Evolutionary conservation across 2,113 vertebrate species (phyloP).

Genomic region (Orthonyx spaldingii): DNA sequence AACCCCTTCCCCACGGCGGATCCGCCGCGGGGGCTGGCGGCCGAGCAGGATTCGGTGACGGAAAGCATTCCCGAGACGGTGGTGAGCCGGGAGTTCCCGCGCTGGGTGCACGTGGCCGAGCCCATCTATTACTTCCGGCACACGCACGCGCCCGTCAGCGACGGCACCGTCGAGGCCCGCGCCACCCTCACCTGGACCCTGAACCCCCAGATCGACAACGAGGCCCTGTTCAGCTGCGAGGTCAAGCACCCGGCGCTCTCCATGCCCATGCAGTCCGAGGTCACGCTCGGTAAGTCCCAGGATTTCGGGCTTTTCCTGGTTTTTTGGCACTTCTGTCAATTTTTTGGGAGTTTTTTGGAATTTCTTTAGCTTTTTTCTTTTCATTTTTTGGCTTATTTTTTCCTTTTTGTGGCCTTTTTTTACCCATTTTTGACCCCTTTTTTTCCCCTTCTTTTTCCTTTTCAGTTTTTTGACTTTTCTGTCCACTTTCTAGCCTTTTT

Average conservation of each 20-base stretch:
- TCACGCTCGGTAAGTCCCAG: slow-evolving; percentile 78
- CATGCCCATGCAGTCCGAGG: slow-evolving; percentile 95
- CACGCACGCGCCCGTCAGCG: slow-evolving; percentile 72
- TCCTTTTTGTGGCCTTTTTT: accelerated
- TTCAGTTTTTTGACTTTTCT: too few relatives aligned
- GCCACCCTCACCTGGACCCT: slow-evolving; percentile 91
- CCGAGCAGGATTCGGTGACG: slow-evolving; percentile 68
- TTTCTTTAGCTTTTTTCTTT: too few relatives aligned
- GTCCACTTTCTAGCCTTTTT: too few relatives aligned
- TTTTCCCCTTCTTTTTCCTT: too few relatives aligned
- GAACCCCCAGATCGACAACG: slow-evolving; percentile 91
- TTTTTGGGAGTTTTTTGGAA: too few relatives aligned
- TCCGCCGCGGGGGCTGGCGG: slow-evolving; percentile 63
- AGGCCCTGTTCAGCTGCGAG: slow-evolving; percentile 94
- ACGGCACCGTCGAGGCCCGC: slow-evolving; percentile 86
- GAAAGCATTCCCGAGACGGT: slow-evolving; percentile 89
- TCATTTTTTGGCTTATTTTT: accelerated
- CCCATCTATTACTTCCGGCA: slow-evolving; percentile 87
- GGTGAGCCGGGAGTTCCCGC: slow-evolving; percentile 92
- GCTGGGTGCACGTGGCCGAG: slow-evolving; percentile 86
- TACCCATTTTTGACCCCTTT: background rate
- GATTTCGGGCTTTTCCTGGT: accelerated
- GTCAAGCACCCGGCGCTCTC: slow-evolving; percentile 93
- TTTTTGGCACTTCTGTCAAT: too few relatives aligned
- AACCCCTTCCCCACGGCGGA: slow-evolving; percentile 71